phyloP scores from a whole-genome alignment of 2,797 vertebrate genomes.

The Lemur catta region DNA sequence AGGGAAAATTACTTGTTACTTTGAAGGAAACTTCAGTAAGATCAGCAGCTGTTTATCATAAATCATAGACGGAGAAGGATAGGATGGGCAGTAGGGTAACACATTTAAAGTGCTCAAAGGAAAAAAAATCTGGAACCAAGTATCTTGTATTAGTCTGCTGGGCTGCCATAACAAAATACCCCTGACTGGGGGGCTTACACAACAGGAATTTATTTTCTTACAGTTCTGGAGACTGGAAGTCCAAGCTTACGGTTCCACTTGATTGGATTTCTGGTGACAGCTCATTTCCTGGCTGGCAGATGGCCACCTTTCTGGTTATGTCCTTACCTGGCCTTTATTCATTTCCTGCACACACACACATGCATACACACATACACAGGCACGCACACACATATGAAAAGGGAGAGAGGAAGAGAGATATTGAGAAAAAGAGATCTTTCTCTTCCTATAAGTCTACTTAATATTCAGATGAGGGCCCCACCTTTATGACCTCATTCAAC shows the following conservation, averaged over 20 bases:
- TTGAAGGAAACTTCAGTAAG: neutral
- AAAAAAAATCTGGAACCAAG: no score
- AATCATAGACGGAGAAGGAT: no score
- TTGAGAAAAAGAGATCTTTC: neutral
- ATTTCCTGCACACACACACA: neutral
- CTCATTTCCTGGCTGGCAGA: neutral
- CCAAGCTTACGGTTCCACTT: neutral
- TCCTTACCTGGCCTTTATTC: neutral
- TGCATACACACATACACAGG: no score
- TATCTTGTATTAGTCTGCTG: neutral
- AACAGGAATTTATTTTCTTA: neutral
- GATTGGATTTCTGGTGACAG: neutral
- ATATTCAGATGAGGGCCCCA: neutral
- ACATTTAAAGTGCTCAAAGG: no score
- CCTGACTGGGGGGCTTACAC: neutral
- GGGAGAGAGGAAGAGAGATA: neutral
- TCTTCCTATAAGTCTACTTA: neutral
- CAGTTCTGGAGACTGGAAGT: neutral
- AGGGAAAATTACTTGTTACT: neutral
- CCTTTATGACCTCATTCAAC: neutral
- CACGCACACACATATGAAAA: neutral
- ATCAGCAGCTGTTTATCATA: neutral
- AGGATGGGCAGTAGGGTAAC: neutral
- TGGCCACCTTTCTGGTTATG: neutral
- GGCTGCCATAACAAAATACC: neutral